These are phyloP conservation scores for Varecia variegata DNA, from an alignment of 2,797 vertebrate genomes.

Conservation along the genomic window DNA sequence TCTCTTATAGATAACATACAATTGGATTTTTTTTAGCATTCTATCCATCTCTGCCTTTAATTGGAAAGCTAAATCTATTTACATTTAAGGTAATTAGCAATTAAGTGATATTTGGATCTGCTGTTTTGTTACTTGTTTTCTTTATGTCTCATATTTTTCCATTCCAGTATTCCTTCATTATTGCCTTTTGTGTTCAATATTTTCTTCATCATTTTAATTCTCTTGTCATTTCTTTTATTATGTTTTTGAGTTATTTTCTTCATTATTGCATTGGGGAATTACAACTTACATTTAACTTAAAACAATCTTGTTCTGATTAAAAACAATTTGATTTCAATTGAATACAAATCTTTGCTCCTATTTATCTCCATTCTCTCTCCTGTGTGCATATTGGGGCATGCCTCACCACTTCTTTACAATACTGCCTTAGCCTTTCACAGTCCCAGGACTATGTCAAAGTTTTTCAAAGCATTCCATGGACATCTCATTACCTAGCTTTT, in stretches of 20 bases:
- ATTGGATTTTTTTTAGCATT: background rate
- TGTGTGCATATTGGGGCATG: background rate
- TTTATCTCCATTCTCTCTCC: background rate
- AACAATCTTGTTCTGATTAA: background rate
- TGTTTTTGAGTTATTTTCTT: background rate
- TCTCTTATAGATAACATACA: background rate
- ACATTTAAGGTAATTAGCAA: background rate
- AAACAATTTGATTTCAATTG: background rate
- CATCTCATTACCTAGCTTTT: background rate
- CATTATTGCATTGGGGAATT: background rate
- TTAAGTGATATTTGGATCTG: background rate
- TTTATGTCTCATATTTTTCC: background rate
- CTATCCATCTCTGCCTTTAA: background rate
- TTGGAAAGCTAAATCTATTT: background rate
- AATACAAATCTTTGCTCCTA: background rate
- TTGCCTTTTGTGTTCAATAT: background rate
- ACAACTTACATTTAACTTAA: background rate
- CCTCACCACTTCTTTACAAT: background rate
- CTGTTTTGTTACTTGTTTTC: background rate
- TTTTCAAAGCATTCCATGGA: background rate
- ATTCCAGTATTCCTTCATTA: background rate
- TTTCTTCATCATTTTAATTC: background rate
- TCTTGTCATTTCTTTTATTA: background rate
- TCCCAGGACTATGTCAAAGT: background rate
- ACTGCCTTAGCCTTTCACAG: background rate